Percentiles rank a stretch among this genome's conserved stretches.
Evolutionary conservation across 1,140 invertebrate species (phyloP).

Genomic region (Whitmania pigra): DNA sequence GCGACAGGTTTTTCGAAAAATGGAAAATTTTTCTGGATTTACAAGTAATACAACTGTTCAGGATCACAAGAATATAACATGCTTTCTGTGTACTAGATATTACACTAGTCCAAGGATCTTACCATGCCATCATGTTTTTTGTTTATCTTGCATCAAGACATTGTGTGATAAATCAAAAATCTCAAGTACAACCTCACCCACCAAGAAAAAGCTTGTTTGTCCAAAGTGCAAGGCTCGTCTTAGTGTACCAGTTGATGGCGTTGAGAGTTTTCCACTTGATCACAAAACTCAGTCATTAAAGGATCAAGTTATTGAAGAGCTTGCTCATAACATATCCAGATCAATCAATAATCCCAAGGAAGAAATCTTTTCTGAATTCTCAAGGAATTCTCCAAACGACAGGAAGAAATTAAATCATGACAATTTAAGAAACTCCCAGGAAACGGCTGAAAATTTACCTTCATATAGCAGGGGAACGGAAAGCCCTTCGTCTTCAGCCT

Average conservation of each 20-base stretch:
- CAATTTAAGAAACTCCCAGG: not conserved
- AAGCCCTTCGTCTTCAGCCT: not conserved
- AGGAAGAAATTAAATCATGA: not conserved
- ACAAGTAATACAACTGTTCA: too few species aligned
- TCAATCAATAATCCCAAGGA: not conserved
- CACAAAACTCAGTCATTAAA: not conserved
- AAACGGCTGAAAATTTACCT: not conserved
- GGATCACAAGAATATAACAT: not conserved
- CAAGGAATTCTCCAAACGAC: not conserved
- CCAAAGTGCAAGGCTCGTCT: not conserved
- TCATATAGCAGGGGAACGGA: too few species aligned
- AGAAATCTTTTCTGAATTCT: not conserved
- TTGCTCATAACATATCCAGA: slow-evolving; percentile 2
- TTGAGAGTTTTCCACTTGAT: slow-evolving; percentile 2
- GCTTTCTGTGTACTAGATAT: not conserved
- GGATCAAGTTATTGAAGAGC: not conserved
- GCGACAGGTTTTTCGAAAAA: too few species aligned
- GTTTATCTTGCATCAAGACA: slow-evolving; percentile 4
- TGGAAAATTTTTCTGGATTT: too few species aligned
- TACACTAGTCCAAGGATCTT: not conserved
- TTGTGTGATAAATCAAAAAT: not conserved
- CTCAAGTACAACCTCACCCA: not conserved
- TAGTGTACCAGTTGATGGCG: not conserved
- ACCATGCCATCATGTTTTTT: not conserved
- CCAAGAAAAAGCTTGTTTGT: not conserved